Base-by-base conservation (phyloP, 2,888 invertebrate species). In the Drosophila siamana region DNA sequence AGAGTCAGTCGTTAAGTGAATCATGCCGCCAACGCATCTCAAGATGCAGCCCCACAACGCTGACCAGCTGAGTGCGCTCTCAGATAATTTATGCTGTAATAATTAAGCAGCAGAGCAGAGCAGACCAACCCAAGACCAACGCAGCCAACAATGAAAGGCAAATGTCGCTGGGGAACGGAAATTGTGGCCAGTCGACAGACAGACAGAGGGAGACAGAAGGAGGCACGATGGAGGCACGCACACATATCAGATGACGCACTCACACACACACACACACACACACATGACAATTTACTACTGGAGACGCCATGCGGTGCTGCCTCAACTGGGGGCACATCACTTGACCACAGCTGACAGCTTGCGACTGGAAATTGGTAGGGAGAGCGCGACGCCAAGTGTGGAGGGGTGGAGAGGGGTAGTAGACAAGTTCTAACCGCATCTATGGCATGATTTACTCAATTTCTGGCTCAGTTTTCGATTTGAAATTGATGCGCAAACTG, bases 11-110 rank as follows among this genome's bases (percentile, higher is more conserved):
- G 79, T 79, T 68, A 74, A 79, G 75, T 77, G 77, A 77, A 79
- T 77, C 77, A 77, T 71, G 61, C 41, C 61, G 68, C 68, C 64
- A 24, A 76, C 57, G 70, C 77, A 75, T 66, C 83, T 82, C 71
- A 79, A 83, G 88, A 82, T 76, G 79, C 77, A 62, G 41, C 51
- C 50, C 36, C 43, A 41, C 43, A 8, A 51, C 54, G 16, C 56
- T 65, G 68, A 33, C 4, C 54, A 15, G 30, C 33, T 33, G 33
- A 33, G 33, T 33, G 33, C 36, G 24, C 59, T 63, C 59, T 63
- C 68, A 44, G 86, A 83, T 83, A 88, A 88, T 86, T 83, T 83
- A 83, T 83, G 88, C 88, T 83, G 88, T 88, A 83, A 83, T 83
- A 83, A 83, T 88, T 88, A 84, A 84, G 84, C 83, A 82, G 43